Percentiles rank a stretch among this genome's conserved stretches.
These are phyloP conservation scores for Hirtodrosophila cameraria DNA, from an alignment of 2,888 invertebrate genomes.

Conservation along the genomic window DNA sequence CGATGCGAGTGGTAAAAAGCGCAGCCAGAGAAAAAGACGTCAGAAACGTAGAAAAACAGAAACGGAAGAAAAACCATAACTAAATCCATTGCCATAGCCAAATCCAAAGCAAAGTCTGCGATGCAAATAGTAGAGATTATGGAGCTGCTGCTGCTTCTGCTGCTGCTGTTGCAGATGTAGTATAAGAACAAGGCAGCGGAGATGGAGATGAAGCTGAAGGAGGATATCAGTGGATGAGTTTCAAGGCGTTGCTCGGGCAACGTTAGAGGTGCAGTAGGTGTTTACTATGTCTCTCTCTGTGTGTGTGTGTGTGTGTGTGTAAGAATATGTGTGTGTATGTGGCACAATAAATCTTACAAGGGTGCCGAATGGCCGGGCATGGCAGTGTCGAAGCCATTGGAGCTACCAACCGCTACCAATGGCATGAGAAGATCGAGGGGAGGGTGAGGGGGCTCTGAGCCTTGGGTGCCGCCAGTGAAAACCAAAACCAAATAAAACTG, in stretches of 20 bases:
- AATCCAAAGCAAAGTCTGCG: conserved; percentile 80
- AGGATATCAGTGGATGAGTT: conserved; percentile 21
- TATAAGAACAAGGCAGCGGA: conserved; percentile 47
- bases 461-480: conserved; percentile 54
- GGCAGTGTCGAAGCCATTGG: conserved; percentile 36
- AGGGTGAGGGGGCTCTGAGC: conserved; percentile 33
- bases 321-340: conserved; percentile 34
- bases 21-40: conserved; percentile 53
- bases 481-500: conserved; percentile 80
- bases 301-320: conserved; percentile 11
- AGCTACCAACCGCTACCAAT: no score
- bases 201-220: no score
- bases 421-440: no score
- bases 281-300: conserved; percentile 36
- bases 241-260: conserved; percentile 31
- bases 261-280: conserved; percentile 34
- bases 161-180: conserved; percentile 56
- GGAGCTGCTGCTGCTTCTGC: conserved; percentile 37
- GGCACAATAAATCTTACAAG: conserved; percentile 76
- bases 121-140: conserved; percentile 80
- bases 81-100: conserved; percentile 77
- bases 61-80: conserved; percentile 75
- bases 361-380: conserved; percentile 68
- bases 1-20: conserved; percentile 56
- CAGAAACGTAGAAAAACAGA: conserved; percentile 25